Conservation (phyloP, 2,113 vertebrate genomes). For the Semnornis frantzii region DNA sequence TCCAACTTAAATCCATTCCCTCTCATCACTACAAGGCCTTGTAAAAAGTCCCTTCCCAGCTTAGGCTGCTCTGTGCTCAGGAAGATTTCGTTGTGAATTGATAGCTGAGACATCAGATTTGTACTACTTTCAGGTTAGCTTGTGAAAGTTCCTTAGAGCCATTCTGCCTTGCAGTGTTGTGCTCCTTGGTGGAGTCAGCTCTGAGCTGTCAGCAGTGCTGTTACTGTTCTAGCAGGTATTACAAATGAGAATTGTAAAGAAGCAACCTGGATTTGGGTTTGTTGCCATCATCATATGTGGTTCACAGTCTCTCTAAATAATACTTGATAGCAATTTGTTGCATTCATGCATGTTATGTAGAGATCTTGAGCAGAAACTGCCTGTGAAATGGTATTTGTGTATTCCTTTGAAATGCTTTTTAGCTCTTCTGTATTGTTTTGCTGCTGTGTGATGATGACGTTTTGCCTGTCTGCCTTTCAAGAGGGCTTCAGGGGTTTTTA, state of each 20-base stretch:
- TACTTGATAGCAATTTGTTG: background rate
- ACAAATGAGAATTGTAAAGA: background rate
- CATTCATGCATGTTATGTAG: background rate
- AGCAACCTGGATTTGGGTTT: background rate
- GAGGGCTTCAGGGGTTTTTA: conserved; percentile 1
- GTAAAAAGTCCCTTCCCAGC: no score
- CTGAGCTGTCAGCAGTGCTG: background rate
- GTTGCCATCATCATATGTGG: background rate
- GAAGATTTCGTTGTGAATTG: background rate
- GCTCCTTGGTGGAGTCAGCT: background rate
- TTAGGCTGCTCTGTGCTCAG: background rate
- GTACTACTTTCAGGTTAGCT: background rate
- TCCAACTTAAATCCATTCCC: no score
- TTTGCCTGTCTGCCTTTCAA: conserved; percentile 23
- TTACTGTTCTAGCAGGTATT: background rate
- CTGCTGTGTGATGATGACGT: background rate
- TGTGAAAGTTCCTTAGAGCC: background rate
- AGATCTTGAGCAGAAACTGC: background rate
- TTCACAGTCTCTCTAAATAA: background rate
- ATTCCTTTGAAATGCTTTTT: background rate
- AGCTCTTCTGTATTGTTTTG: background rate
- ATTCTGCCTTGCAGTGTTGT: background rate
- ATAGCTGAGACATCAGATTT: background rate
- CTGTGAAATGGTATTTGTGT: background rate
- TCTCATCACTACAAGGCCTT: no score